phyloP scores from a whole-genome alignment of 2,888 invertebrate species.

The Himalopsyche kuldschensis region DNA sequence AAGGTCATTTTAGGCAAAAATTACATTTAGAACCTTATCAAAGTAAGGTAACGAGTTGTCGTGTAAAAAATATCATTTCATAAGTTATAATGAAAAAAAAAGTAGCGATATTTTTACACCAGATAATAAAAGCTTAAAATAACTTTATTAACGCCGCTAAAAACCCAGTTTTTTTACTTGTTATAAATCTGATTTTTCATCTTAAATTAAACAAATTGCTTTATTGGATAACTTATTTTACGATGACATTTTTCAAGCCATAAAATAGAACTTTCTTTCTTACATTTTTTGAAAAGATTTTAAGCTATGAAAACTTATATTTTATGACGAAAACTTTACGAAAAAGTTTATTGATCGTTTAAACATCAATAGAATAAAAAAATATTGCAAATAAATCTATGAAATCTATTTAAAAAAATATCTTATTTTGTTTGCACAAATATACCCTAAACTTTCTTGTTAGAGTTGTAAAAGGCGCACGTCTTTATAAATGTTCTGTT shows the following conservation, averaged over 20 bases:
- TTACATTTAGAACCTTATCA: too few species aligned
- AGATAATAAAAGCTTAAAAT: too few species aligned
- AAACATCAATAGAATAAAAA: not conserved
- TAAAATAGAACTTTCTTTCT: not conserved
- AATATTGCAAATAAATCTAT: not conserved
- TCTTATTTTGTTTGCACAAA: not conserved
- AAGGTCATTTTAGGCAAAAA: too few species aligned
- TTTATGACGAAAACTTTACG: not conserved
- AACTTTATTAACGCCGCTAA: not conserved
- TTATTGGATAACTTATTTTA: not conserved
- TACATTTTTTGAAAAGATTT: not conserved
- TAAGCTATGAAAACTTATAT: not conserved
- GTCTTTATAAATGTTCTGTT: not conserved
- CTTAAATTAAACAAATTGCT: not conserved
- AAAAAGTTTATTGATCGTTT: not conserved
- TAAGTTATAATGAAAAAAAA: too few species aligned
- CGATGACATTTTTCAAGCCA: not conserved
- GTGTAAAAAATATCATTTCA: too few species aligned
- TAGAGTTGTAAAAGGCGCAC: not conserved
- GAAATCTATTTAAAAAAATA: not conserved
- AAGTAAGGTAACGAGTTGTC: too few species aligned
- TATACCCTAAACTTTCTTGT: not conserved
- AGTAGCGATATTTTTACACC: too few species aligned
- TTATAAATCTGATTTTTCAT: not conserved
- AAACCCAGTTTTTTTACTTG: not conserved